Percentiles rank a stretch among this genome's conserved stretches.
Evolutionary conservation across 1,140 invertebrate species (phyloP).

Genomic region (Procambarus clarkii): DNA sequence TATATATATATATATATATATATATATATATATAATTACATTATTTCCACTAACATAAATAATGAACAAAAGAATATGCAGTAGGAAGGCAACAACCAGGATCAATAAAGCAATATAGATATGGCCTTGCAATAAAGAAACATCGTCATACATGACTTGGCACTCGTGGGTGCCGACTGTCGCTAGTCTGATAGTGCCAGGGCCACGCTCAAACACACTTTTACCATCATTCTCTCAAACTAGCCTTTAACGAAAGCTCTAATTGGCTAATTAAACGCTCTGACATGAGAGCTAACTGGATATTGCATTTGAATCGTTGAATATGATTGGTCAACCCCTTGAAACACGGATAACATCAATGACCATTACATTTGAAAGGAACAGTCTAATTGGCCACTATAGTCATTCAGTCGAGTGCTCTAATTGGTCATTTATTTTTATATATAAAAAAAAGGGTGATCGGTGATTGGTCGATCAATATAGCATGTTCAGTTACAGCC

Average conservation of each 20-base stretch:
- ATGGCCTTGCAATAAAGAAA: too few species aligned
- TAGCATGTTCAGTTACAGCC: background rate
- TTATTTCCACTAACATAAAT: too few species aligned
- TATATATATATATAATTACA: background rate
- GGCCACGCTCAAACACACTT: background rate
- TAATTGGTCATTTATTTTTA: constrained; percentile 1
- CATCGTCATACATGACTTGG: too few species aligned
- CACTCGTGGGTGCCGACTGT: too few species aligned
- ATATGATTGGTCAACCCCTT: background rate
- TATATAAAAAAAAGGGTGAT: background rate
- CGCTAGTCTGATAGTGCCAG: too few species aligned
- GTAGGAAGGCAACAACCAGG: too few species aligned
- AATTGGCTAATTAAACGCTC: constrained; percentile 17
- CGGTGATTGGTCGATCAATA: background rate
- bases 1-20: constrained; percentile 19
- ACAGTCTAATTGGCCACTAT: constrained; percentile 5
- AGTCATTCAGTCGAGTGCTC: constrained; percentile 8
- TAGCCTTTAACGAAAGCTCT: background rate
- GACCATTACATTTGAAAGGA: constrained; percentile 4
- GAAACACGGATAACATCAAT: background rate
- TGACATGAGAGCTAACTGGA: background rate
- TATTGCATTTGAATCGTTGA: constrained; percentile 9
- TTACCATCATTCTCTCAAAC: background rate
- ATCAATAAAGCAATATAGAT: too few species aligned
- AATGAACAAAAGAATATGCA: too few species aligned